Percentiles rank a stretch among this genome's conserved stretches.
phyloP scores from a whole-genome alignment of 2,113 vertebrate species.

The Pavo muticus region DNA sequence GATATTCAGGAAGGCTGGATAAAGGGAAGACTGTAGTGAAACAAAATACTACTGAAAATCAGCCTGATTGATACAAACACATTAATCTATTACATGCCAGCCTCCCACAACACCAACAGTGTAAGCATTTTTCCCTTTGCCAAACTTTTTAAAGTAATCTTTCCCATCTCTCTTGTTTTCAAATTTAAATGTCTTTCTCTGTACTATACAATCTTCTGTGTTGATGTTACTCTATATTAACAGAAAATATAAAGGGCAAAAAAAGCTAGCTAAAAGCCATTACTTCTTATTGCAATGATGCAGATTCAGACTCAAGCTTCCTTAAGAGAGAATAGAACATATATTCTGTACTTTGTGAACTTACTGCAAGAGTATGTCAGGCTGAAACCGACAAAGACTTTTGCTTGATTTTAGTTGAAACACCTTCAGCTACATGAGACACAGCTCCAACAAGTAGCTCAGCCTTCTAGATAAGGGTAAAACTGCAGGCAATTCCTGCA shows the following conservation, averaged over 20 bases:
- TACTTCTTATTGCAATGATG: neutral
- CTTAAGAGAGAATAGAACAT: neutral
- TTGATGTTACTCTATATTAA: neutral
- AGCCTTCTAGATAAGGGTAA: neutral
- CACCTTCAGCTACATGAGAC: neutral
- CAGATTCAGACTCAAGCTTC: neutral
- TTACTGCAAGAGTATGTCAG: neutral
- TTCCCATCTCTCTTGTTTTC: neutral
- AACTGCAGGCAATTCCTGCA: neutral
- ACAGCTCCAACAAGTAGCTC: neutral
- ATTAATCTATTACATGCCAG: neutral
- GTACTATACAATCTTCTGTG: neutral
- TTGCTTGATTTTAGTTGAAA: constrained; percentile 20
- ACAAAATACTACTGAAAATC: neutral
- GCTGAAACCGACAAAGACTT: neutral
- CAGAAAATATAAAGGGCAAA: neutral
- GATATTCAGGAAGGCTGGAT: neutral
- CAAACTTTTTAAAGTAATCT: neutral
- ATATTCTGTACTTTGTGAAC: neutral
- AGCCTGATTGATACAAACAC: neutral
- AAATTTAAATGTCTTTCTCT: neutral
- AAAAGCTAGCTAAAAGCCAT: neutral
- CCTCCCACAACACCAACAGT: neutral
- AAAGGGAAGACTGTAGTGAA: neutral
- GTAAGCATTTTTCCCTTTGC: neutral